phyloP scores from a whole-genome alignment of 2,888 invertebrate genomes.

The Eupelmus urozonus region DNA sequence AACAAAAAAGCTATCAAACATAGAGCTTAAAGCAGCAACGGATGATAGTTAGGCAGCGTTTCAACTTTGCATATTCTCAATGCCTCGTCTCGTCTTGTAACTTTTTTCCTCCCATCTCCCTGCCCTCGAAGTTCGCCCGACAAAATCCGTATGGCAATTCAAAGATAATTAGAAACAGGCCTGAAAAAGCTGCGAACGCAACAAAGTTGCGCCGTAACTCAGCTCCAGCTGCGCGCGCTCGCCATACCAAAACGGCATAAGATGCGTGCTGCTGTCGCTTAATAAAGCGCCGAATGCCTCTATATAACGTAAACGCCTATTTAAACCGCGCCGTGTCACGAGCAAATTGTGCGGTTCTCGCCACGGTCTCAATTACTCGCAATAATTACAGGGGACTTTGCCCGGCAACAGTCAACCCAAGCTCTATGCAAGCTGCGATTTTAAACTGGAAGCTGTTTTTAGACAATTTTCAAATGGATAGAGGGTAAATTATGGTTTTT shows the following conservation, averaged over 20 bases:
- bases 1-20: slow-evolving; percentile 14
- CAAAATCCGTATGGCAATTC: slow-evolving; percentile 30
- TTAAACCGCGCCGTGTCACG: slow-evolving; percentile 46
- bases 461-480: too few relatives aligned
- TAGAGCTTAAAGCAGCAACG: too few relatives aligned
- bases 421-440: too few relatives aligned
- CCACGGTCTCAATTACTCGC: slow-evolving; percentile 46
- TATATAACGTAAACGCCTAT: slow-evolving; percentile 38
- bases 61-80: slow-evolving; percentile 41
- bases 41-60: neutral
- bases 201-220: slow-evolving; percentile 56
- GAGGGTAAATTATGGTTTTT: too few relatives aligned
- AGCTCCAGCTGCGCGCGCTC: slow-evolving; percentile 21
- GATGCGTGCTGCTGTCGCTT: slow-evolving; percentile 47
- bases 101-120: neutral
- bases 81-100: slow-evolving; percentile 7
- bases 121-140: slow-evolving; percentile 22
- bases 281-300: slow-evolving; percentile 47
- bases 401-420: too few relatives aligned
- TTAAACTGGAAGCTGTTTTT: too few relatives aligned
- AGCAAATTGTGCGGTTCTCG: slow-evolving; percentile 48
- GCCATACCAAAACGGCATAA: slow-evolving; percentile 36
- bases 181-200: slow-evolving; percentile 45
- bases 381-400: slow-evolving; percentile 48
- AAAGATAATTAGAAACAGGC: slow-evolving; percentile 49